phyloP scores from a whole-genome alignment of 1,140 invertebrate genomes.

The Pseudobourletiella spinata region DNA sequence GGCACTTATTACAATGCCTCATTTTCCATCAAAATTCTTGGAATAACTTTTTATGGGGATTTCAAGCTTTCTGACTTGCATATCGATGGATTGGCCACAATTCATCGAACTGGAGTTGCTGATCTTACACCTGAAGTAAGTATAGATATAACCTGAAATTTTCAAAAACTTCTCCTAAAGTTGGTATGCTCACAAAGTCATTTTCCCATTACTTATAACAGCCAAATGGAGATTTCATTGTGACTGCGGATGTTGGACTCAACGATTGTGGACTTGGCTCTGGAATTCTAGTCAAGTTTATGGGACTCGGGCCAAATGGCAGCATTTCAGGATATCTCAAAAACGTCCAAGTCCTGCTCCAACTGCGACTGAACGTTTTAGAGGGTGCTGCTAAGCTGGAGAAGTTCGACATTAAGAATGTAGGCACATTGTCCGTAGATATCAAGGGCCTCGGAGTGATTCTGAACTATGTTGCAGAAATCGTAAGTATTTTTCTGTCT shows the following conservation, averaged over 20 bases:
- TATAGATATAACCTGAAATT: too few species aligned
- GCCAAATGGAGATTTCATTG: constrained; percentile 20
- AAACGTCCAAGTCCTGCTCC: constrained; percentile 2
- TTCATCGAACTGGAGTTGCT: constrained; percentile 22
- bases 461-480: constrained; percentile 23
- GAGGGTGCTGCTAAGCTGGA: constrained; percentile 12
- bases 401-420: constrained; percentile 21
- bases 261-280: constrained; percentile 11
- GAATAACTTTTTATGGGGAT: too few species aligned
- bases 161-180: too few species aligned
- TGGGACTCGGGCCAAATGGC: constrained; percentile 26
- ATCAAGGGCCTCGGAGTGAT: constrained; percentile 23
- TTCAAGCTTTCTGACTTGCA: too few species aligned
- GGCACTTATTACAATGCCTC: too few species aligned
- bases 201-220: too few species aligned
- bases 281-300: constrained; percentile 11
- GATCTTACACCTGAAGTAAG: constrained; percentile 9
- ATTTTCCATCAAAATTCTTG: too few species aligned
- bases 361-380: constrained; percentile 2
- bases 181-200: too few species aligned
- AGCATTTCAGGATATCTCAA: constrained; percentile 12
- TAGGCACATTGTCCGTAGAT: constrained; percentile 12
- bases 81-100: constrained; percentile 13
- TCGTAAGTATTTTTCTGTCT: constrained; percentile 7
- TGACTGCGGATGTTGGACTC: constrained; percentile 18